Conservation (phyloP, 2,797 vertebrate genomes). For the Gallinago solitaria region DNA sequence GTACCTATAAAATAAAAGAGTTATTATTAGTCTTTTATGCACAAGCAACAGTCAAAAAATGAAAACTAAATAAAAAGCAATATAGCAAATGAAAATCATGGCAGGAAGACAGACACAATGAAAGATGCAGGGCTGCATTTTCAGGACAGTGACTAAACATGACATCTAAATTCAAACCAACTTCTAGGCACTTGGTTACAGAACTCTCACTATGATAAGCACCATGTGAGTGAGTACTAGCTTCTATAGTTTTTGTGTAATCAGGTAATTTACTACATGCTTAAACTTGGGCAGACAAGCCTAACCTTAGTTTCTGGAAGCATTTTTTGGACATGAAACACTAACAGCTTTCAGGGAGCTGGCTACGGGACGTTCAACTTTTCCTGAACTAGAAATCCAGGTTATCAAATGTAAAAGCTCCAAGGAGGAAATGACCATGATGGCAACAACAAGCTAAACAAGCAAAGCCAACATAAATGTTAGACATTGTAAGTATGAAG, state of each 20-base stretch:
- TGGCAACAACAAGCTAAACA: not conserved
- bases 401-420: not conserved
- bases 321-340: not conserved
- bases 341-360: not conserved
- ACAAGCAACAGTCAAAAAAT: not conserved
- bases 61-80: not conserved
- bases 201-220: not conserved
- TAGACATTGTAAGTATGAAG: not conserved
- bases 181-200: not conserved
- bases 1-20: constrained; percentile 61
- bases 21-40: constrained; percentile 4
- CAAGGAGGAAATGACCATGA: not conserved
- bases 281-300: not conserved
- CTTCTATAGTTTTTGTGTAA: not conserved
- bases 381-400: not conserved
- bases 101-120: not conserved
- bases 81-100: not conserved
- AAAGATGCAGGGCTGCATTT: not conserved
- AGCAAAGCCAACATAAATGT: not conserved
- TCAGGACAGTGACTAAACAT: not conserved
- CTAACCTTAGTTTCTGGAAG: constrained; percentile 11
- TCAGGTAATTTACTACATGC: not conserved
- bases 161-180: not conserved
- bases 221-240: not conserved
- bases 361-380: not conserved